phyloP scores from a whole-genome alignment of 2,888 invertebrate species.

The Hyposoter dolosus region DNA sequence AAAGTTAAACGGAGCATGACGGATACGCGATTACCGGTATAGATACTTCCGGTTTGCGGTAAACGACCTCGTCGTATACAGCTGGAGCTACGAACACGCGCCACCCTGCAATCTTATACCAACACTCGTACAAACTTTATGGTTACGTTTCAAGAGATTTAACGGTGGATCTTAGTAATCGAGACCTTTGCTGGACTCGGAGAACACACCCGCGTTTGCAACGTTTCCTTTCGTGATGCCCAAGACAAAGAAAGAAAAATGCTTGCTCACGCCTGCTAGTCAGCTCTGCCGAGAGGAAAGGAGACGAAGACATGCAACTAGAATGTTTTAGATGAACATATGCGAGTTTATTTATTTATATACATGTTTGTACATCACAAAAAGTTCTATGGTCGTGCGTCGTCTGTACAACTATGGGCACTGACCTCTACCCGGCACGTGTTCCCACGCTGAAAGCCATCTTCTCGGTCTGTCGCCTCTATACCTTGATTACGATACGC shows the following conservation, averaged over 20 bases:
- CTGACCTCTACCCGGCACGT: constrained; percentile 78
- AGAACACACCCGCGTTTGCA: constrained; percentile 59
- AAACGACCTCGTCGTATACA: constrained; percentile 70
- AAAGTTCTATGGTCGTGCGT: constrained; percentile 52
- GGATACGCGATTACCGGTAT: constrained; percentile 52
- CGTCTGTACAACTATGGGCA: constrained; percentile 63
- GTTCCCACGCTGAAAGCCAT: constrained; percentile 82
- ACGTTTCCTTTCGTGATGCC: background rate
- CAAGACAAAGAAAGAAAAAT: constrained; percentile 14
- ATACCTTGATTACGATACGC: constrained; percentile 79
- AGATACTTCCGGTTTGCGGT: constrained; percentile 71
- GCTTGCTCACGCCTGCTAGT: constrained; percentile 24
- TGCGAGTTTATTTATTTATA: constrained; percentile 22
- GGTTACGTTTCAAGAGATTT: constrained; percentile 70
- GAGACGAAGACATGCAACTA: constrained; percentile 31
- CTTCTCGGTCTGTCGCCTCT: constrained; percentile 76
- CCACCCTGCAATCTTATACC: constrained; percentile 8
- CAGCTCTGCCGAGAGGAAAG: constrained; percentile 7
- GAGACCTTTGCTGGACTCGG: constrained; percentile 73
- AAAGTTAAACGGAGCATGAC: constrained; percentile 72
- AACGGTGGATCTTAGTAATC: constrained; percentile 77
- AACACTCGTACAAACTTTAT: constrained; percentile 1
- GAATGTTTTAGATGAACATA: background rate
- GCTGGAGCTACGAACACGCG: constrained; percentile 46
- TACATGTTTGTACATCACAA: constrained; percentile 16